Conservation (phyloP, 1,140 invertebrate genomes). For the Portunus trituberculatus region DNA sequence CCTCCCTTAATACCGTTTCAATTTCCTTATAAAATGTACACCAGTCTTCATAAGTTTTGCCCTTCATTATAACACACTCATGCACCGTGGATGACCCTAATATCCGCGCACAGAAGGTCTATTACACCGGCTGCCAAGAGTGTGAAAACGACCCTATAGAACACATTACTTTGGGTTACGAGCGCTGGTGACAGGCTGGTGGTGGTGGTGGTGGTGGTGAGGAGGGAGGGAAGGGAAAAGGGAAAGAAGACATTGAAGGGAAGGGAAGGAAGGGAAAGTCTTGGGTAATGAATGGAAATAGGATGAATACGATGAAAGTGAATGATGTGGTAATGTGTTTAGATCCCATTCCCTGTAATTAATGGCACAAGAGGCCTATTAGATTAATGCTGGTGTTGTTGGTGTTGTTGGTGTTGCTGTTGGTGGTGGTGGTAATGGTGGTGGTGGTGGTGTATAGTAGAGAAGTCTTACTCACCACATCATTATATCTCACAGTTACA, state of each 20-base stretch:
- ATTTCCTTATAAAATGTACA: background rate
- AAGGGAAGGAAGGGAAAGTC: background rate
- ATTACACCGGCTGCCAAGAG: background rate
- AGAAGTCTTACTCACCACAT: background rate
- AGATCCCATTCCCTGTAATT: background rate
- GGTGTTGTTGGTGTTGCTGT: too few species aligned
- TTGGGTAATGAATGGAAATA: background rate
- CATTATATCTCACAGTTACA: background rate
- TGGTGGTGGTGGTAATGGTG: background rate
- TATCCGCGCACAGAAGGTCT: background rate
- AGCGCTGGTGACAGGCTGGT: background rate
- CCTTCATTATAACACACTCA: background rate
- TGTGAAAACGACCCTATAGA: background rate
- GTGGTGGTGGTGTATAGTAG: background rate
- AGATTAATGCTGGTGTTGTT: too few species aligned
- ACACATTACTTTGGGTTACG: background rate
- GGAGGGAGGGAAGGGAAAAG: background rate
- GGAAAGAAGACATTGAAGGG: background rate
- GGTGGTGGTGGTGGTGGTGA: background rate
- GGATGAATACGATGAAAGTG: background rate
- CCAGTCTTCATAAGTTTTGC: background rate
- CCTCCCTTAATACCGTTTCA: background rate
- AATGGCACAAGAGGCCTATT: background rate
- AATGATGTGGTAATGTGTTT: conserved; percentile 2
- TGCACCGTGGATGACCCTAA: background rate